These are phyloP conservation scores for Euzophera pinguis DNA, from an alignment of 2,888 invertebrate species.

Conservation along the genomic window DNA sequence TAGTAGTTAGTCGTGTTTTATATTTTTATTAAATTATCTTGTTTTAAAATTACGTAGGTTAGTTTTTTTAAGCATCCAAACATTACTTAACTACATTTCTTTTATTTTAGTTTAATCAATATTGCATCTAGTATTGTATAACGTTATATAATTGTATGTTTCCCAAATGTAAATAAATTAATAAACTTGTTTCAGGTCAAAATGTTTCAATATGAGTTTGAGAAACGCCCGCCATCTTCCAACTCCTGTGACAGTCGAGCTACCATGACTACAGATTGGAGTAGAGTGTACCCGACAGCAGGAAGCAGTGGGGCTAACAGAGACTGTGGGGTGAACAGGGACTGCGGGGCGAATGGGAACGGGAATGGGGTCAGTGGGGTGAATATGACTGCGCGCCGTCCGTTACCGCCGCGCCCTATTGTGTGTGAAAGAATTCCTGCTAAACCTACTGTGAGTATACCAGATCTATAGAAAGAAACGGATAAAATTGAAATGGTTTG, in stretches of 20 bases:
- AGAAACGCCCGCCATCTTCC: slow-evolving; percentile 53
- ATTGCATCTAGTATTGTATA: too few species aligned
- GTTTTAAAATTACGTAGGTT: too few species aligned
- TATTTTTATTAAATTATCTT: too few species aligned
- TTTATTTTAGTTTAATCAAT: too few species aligned
- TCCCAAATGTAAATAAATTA: too few species aligned
- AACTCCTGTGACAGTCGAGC: slow-evolving; percentile 41
- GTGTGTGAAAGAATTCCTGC: slow-evolving; percentile 44
- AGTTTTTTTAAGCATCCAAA: too few species aligned
- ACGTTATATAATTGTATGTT: too few species aligned
- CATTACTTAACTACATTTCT: too few species aligned
- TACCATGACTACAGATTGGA: slow-evolving; percentile 43
- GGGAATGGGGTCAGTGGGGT: too few species aligned
- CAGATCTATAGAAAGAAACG: too few species aligned
- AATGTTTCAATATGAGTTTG: slow-evolving; percentile 69
- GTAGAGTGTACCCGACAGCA: slow-evolving; percentile 32
- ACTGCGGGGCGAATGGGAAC: slow-evolving; percentile 10
- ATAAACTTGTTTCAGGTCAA: slow-evolving; percentile 16
- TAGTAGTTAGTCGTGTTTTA: too few species aligned
- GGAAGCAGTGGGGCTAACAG: background rate
- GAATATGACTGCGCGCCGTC: slow-evolving; percentile 36
- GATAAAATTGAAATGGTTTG: too few species aligned
- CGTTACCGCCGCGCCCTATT: slow-evolving; percentile 55
- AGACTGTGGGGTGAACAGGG: slow-evolving; percentile 19
- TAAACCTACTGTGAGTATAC: slow-evolving; percentile 54